Evolutionary conservation across 2,888 invertebrate genomes (phyloP).

Genomic region (Drymonia ruficornis): DNA sequence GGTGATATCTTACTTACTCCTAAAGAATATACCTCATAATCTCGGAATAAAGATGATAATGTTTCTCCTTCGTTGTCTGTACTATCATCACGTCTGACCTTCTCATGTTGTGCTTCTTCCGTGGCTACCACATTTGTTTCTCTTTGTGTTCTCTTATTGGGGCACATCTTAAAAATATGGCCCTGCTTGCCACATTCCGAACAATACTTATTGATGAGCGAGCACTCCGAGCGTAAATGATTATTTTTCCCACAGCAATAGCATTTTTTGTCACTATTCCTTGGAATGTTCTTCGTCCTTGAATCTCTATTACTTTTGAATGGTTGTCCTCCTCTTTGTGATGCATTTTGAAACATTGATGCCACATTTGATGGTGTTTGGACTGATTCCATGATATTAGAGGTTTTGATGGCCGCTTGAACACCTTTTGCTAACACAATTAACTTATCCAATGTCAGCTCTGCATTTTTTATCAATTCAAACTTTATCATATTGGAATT

Average conservation of each 20-base stretch:
- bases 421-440: neutral
- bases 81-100: neutral
- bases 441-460: neutral
- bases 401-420: neutral
- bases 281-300: neutral
- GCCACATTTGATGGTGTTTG: too few relatives aligned
- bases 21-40: neutral
- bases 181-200: conserved; percentile 3
- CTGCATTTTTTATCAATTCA: neutral
- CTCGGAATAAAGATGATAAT: neutral
- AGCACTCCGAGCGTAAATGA: neutral
- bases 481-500: neutral
- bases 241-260: neutral
- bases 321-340: too few relatives aligned
- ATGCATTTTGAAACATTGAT: too few relatives aligned
- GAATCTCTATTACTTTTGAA: too few relatives aligned
- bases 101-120: neutral
- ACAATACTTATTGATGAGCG: neutral
- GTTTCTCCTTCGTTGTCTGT: neutral
- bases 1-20: neutral
- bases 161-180: neutral
- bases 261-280: neutral
- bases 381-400: neutral
- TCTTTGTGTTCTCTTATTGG: neutral
- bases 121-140: neutral